These are phyloP conservation scores for Rhizomys pruinosus DNA, from an alignment of 2,113 vertebrate species.

Conservation along the genomic window DNA sequence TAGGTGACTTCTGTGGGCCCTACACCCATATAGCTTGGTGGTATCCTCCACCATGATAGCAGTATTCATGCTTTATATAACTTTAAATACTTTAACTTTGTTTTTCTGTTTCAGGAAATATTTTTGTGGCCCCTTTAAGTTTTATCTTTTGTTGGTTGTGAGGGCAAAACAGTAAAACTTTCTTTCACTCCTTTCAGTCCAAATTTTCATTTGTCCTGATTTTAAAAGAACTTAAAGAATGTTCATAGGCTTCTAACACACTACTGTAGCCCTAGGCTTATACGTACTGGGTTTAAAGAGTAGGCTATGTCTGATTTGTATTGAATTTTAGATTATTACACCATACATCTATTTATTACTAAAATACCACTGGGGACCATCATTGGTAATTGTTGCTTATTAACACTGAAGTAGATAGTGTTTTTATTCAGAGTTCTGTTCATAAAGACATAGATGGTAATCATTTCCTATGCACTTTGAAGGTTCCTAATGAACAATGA, in stretches of 20 bases:
- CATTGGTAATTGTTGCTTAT: background rate
- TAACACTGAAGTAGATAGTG: background rate
- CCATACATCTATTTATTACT: background rate
- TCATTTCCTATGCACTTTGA: background rate
- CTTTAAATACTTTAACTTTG: background rate
- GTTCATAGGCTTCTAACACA: background rate
- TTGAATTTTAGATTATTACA: background rate
- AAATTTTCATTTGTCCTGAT: background rate
- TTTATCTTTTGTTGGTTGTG: background rate
- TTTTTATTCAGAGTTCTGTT: background rate
- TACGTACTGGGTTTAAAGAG: background rate
- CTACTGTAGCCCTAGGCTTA: background rate
- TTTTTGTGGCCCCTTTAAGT: background rate
- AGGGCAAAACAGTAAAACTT: background rate
- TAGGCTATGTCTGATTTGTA: background rate
- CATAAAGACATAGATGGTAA: background rate
- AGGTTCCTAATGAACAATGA: background rate
- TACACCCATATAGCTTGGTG: background rate
- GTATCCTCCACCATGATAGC: background rate
- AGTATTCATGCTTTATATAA: background rate
- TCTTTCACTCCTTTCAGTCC: background rate
- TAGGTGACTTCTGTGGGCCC: background rate
- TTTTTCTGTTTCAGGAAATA: background rate
- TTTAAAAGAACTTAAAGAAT: slow-evolving; percentile 16
- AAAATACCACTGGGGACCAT: background rate